Evolutionary conservation across 2,888 invertebrate genomes (phyloP), one percentile per base, ranked within the genome.

Genomic region (Drosophila lutescens): DNA sequence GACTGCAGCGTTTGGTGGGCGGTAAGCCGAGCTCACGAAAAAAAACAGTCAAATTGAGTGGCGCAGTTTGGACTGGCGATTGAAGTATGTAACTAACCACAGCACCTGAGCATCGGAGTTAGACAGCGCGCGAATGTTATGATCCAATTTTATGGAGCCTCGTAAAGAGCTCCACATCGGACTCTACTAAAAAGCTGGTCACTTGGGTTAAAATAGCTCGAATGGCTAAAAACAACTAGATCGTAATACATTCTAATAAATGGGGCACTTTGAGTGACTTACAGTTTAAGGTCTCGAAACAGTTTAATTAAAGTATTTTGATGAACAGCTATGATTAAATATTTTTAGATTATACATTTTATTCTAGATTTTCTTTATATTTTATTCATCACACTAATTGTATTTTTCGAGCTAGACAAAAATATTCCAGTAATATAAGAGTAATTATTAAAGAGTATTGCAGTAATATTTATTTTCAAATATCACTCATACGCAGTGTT

Each of bases 31-130:
- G 50, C 50, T 38, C 38, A 26, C 43, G 51, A 26, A 51, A 63
- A 71, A 55, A 17, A 15, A 41, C 12, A 71, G 68, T 65, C 70
- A 76, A 75, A 72, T 72, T 75, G 80, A 75, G 69, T 68, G 57
- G 62, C 67, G 44, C 65, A 69, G 74, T 70, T 62, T 53, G 47
- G 62, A 62, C 62, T 41, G 41, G 40, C 34, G 54, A 44, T 65
- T 44, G 38, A 60, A 61, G 62, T 62, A 26, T 63, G 47, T 62
- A 63, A 49, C 63, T 62, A 47, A n/a, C 58, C 51, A 26, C 26
- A 26, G 30, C 51, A 53, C 32, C 59, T 32, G 53, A 50, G 38
- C 20, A 34, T 36, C 20, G 36, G 6, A 26, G 10, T 58, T 44
- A 13, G 46, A 20, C 13, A 60, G 38, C 30, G 46, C 30, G 60